Base-by-base conservation (phyloP, 2,113 vertebrate genomes). In the Holacanthus passer region DNA sequence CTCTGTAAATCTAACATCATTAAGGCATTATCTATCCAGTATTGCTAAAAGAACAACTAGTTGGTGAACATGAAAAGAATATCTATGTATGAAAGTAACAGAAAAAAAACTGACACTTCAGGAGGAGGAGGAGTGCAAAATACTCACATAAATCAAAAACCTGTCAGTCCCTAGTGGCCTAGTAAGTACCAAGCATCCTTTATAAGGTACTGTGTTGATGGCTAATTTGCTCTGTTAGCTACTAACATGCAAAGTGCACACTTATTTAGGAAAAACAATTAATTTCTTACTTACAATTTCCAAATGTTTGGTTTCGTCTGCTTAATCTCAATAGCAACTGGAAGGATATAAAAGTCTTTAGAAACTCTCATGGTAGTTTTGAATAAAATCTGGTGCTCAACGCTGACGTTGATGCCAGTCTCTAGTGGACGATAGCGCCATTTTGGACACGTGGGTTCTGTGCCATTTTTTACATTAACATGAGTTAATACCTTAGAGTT, bases 1-100 rank as follows among this genome's bases (percentile, higher is more conserved):
- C 74, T 89, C 87, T 81, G 75, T 84, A 47, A 76, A 81, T 88
- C 86, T 83, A 92, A 60, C 73, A 77, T 90, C 71, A 82, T 94
- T 94, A 94, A 94, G 94, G 94, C 94, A 94, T 93, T 79, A 78
- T 91, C 92, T 92, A 93, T 89, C 86, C 92, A 93, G 91, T 94
- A 93, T 93, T 93, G 92, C 92, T 94, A 94, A 94, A 91, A 91
- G 71, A 93, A 93, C 81, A 83, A 66, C 89, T 79, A 92, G 80
- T 79, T 77, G 69, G 77, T 55, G 47, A 79, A 85, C 65, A 67
- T 80, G 63, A 86, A 84, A 82, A 70, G 39, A 82, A 80, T 64
- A 82, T 67, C 65, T 69, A 83, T 73, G 59, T 53, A 74, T 74
- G 83, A 86, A 71, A 76, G 62, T 17, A 87, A 85, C 56, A 79